Conservation (phyloP, 2,888 invertebrate genomes). For the Sturmia bella region DNA sequence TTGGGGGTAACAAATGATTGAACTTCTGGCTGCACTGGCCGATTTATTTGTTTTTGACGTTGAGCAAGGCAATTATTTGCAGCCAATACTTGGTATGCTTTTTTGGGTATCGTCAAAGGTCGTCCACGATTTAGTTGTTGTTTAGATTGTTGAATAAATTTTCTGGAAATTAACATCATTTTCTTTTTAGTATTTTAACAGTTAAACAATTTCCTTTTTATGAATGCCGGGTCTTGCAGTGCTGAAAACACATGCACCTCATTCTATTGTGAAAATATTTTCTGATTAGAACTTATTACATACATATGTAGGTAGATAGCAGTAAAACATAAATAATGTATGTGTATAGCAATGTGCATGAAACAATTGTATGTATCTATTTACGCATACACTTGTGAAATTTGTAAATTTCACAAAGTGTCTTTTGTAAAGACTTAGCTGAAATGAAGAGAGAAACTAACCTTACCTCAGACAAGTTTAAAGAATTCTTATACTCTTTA, state of each 20-base stretch:
- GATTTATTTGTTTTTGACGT: conserved; percentile 29
- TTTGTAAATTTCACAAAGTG: conserved; percentile 25
- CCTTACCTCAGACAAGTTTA: conserved; percentile 40
- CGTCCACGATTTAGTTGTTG: conserved; percentile 68
- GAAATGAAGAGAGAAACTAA: conserved; percentile 17
- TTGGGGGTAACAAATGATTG: conserved; percentile 45
- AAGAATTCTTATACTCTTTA: not conserved
- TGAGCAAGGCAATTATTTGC: conserved; percentile 50
- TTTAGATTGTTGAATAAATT: conserved; percentile 72
- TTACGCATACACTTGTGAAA: conserved; percentile 16
- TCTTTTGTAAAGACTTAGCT: not conserved
- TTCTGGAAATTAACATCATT: conserved; percentile 78
- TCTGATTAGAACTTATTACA: not conserved
- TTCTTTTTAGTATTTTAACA: conserved; percentile 43
- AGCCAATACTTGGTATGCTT: conserved; percentile 20
- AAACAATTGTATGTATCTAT: no score
- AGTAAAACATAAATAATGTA: no score
- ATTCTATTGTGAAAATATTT: conserved; percentile 12
- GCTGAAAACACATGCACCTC: conserved; percentile 40
- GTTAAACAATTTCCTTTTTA: conserved; percentile 25
- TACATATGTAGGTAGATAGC: not conserved
- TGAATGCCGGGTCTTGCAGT: conserved; percentile 41
- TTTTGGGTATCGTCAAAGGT: conserved; percentile 37
- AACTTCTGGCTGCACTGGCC: conserved; percentile 17
- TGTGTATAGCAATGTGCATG: no score